Conservation (phyloP, 1,140 invertebrate genomes). For the Drosophila rufa region DNA sequence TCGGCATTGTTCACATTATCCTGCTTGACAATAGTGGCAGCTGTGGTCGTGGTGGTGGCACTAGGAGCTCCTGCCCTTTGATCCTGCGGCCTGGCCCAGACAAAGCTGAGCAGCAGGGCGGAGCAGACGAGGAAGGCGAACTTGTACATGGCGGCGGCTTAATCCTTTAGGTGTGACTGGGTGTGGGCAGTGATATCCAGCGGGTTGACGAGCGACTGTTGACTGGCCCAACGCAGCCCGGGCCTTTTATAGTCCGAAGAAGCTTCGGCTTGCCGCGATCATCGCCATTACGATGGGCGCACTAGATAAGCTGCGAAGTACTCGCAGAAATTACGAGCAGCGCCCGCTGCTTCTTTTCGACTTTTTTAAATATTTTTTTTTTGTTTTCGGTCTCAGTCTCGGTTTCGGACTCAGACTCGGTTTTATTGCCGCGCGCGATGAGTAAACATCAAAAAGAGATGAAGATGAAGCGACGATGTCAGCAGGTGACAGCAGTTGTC, state of each 20-base stretch:
- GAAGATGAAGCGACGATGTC: slow-evolving; percentile 73
- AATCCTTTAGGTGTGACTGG: slow-evolving; percentile 44
- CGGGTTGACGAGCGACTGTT: slow-evolving; percentile 64
- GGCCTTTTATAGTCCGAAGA: slow-evolving; percentile 66
- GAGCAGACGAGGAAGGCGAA: slow-evolving; percentile 65
- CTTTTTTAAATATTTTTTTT: slow-evolving; percentile 26
- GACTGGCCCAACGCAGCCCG: slow-evolving; percentile 39
- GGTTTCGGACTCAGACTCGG: slow-evolving; percentile 47
- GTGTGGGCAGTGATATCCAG: slow-evolving; percentile 51
- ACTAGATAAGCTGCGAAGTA: slow-evolving; percentile 79
- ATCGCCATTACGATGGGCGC: slow-evolving; percentile 78
- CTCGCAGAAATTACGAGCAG: slow-evolving; percentile 70
- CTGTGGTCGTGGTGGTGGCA: slow-evolving; percentile 59
- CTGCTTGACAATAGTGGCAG: slow-evolving; percentile 82
- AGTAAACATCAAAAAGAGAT: slow-evolving; percentile 76
- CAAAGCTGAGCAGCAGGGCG: slow-evolving; percentile 67
- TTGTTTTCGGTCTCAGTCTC: slow-evolving; percentile 47
- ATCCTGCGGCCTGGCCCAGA: slow-evolving; percentile 74
- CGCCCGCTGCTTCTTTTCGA: slow-evolving; percentile 48
- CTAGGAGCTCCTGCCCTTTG: slow-evolving; percentile 34
- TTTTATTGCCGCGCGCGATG: slow-evolving; percentile 72
- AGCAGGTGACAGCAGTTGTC: slow-evolving; percentile 71
- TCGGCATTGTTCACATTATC: slow-evolving; percentile 84
- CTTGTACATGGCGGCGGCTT: slow-evolving; percentile 69
- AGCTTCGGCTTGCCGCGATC: slow-evolving; percentile 60